Conservation (phyloP, 2,888 invertebrate species). For the Prosopocoilus inquinatus region DNA sequence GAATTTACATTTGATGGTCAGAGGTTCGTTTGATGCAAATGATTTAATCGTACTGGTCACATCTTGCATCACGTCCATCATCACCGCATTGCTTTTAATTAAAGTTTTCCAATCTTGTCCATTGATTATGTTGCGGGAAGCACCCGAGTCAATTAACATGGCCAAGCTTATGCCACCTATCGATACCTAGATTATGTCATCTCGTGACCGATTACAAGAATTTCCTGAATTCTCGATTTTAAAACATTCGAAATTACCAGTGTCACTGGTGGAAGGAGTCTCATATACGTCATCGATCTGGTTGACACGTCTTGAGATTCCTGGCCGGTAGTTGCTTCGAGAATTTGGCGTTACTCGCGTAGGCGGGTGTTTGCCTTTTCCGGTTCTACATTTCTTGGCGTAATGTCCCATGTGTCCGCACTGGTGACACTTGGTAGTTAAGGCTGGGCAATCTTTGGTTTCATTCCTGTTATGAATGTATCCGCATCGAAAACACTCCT, state of each 20-base stretch:
- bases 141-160: slow-evolving; percentile 8
- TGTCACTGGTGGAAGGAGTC: background rate
- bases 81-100: slow-evolving; percentile 1
- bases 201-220: too few relatives aligned
- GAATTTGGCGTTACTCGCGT: too few relatives aligned
- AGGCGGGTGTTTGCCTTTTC: background rate
- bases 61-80: background rate
- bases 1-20: slow-evolving; percentile 3
- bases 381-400: slow-evolving; percentile 18
- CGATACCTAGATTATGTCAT: background rate
- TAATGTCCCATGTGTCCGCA: slow-evolving; percentile 24
- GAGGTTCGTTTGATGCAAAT: slow-evolving; percentile 1
- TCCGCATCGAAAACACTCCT: too few relatives aligned
- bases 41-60: background rate
- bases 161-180: background rate
- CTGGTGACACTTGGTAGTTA: slow-evolving; percentile 17
- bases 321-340: too few relatives aligned
- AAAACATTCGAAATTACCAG: background rate
- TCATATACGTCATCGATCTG: too few relatives aligned
- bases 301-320: too few relatives aligned
- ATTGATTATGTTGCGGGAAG: background rate
- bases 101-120: slow-evolving; percentile 2
- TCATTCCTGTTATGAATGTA: slow-evolving; percentile 11
- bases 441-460: slow-evolving; percentile 20
- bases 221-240: background rate